Conservation (phyloP, 2,113 vertebrate genomes). For the Chauna torquata region DNA sequence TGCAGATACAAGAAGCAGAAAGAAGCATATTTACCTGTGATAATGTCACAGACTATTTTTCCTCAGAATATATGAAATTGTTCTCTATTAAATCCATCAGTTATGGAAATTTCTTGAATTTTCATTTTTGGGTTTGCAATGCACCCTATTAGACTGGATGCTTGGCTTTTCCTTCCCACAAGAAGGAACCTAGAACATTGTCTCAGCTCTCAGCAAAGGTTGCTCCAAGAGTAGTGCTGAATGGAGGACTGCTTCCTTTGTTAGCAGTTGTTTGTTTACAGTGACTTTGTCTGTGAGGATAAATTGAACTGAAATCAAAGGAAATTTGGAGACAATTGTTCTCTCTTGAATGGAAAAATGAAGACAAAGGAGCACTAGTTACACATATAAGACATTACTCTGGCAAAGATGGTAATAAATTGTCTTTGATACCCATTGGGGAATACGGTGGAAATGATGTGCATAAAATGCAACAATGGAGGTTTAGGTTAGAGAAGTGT, state of each 20-base stretch:
- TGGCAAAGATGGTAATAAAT: not conserved
- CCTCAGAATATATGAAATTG: rapidly evolving
- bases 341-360: not conserved
- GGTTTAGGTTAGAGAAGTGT: not conserved
- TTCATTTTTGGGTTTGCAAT: not conserved
- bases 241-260: not conserved
- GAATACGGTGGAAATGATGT: not conserved
- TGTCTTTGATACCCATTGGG: not conserved
- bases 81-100: not conserved
- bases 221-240: not conserved
- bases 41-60: not conserved
- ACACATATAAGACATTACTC: not conserved
- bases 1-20: not conserved
- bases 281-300: not conserved
- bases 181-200: not conserved
- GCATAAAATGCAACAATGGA: not conserved
- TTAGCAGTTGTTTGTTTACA: not conserved
- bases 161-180: not conserved
- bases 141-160: not conserved
- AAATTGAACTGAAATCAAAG: not conserved
- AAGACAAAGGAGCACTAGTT: not conserved
- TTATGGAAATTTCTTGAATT: not conserved
- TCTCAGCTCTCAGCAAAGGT: not conserved
- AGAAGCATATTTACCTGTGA: not conserved
- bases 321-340: not conserved